A percentile compares a stretch with the other conserved stretches of the same genome.
Conservation (phyloP, 2,797 vertebrate species). For the Valencia hispanica region DNA sequence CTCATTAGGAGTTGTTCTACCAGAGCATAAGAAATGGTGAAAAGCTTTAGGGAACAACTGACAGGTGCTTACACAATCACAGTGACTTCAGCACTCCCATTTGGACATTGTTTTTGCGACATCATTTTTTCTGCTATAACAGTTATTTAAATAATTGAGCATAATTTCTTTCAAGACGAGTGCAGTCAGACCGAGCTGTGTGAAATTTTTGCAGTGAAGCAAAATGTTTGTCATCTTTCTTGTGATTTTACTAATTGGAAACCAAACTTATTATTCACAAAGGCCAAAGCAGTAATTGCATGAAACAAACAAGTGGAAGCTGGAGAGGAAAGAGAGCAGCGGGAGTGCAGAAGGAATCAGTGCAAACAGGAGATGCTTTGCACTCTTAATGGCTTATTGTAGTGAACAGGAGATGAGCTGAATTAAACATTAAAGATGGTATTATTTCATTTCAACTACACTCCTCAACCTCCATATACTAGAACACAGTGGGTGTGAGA, state of each 20-base stretch:
- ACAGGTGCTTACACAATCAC: slow-evolving; percentile 11
- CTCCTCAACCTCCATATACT: slow-evolving; percentile 40
- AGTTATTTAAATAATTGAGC: slow-evolving; percentile 32
- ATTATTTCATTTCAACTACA: slow-evolving; percentile 67
- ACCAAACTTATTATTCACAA: slow-evolving; percentile 32
- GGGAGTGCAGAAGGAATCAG: slow-evolving; percentile 46
- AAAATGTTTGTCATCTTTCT: slow-evolving; percentile 21
- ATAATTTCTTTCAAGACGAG: slow-evolving; percentile 22
- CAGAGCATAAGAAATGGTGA: background rate
- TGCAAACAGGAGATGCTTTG: slow-evolving; percentile 34
- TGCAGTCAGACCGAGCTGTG: slow-evolving; percentile 4
- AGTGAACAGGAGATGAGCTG: slow-evolving; percentile 66
- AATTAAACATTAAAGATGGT: slow-evolving; percentile 72
- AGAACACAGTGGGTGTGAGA: slow-evolving; percentile 64
- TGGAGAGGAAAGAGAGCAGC: slow-evolving; percentile 10
- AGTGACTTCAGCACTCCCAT: slow-evolving; percentile 18
- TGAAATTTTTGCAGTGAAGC: slow-evolving; percentile 1
- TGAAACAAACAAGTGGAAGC: slow-evolving; percentile 16
- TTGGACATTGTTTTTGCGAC: slow-evolving; percentile 20
- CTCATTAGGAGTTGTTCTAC: background rate
- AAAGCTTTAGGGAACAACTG: background rate
- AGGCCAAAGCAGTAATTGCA: slow-evolving; percentile 22
- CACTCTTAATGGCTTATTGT: slow-evolving; percentile 52
- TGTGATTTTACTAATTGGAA: slow-evolving; percentile 29
- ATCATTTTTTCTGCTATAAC: slow-evolving; percentile 1